A percentile compares a stretch with the other conserved stretches of the same genome.
Evolutionary conservation across 1,140 invertebrate genomes (phyloP).

Genomic region (Zaprionus ghesquierei): DNA sequence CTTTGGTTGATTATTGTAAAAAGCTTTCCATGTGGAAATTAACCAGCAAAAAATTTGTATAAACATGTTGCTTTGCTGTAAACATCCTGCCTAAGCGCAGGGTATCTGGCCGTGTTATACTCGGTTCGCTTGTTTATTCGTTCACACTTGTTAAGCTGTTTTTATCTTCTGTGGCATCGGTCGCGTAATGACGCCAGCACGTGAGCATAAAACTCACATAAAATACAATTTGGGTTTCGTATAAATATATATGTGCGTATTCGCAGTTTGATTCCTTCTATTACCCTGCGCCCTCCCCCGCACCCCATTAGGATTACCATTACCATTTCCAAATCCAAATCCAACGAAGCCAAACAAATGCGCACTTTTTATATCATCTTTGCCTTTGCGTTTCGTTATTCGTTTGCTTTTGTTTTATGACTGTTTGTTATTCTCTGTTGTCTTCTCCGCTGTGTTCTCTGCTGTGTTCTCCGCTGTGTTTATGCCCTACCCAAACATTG

Average conservation of each 20-base stretch:
- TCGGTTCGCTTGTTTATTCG: too few relatives aligned
- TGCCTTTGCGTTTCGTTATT: constrained; percentile 31
- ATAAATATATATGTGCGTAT: background rate
- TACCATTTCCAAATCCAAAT: background rate
- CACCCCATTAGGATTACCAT: too few relatives aligned
- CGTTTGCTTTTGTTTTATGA: constrained; percentile 49
- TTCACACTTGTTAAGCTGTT: constrained; percentile 3
- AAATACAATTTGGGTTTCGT: constrained; percentile 17
- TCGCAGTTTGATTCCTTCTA: background rate
- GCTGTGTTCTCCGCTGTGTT: constrained; percentile 16
- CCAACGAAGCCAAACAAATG: constrained; percentile 53
- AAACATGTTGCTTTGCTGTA: background rate
- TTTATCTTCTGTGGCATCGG: constrained; percentile 14
- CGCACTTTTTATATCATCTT: constrained; percentile 58
- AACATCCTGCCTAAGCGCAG: background rate
- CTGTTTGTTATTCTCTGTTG: constrained; percentile 54
- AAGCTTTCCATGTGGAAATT: background rate
- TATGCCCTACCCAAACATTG: constrained; percentile 67
- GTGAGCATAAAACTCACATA: constrained; percentile 66
- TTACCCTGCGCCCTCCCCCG: background rate
- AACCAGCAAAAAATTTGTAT: background rate
- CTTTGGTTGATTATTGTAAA: background rate
- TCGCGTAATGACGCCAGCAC: constrained; percentile 51
- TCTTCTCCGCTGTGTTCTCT: constrained; percentile 19
- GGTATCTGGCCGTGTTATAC: background rate